Evolutionary conservation across 2,113 vertebrate genomes (phyloP), one percentile per base, ranked within the genome.

Genomic region (Furnarius figulus): DNA sequence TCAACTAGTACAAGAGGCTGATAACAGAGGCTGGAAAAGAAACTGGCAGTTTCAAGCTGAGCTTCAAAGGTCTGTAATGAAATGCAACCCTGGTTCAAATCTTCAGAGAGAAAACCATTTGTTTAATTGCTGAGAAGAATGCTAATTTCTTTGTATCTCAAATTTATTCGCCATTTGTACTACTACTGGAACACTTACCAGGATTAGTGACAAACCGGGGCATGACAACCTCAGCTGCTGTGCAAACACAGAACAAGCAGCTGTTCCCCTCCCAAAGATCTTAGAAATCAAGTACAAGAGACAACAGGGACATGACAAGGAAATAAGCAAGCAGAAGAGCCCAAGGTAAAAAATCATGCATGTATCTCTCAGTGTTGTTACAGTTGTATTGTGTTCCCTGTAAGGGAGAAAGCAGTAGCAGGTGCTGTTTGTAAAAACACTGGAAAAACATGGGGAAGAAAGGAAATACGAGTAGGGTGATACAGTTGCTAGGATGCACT

Each of bases 261-360:
- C 84, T 77, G 39, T 33, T 84, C 11, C 42, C 67, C 79, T 92
- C 76, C 55, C 75, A 84, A 47, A 42, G 21, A 84, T 52, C 47
- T 93, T 56, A 55, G 14, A 87, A 89, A 89, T 52, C 61, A 82
- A 93, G 59, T 61, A 44, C 47, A 71, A 89, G 89, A 86, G 56
- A 95, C 89, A 92, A 95, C 39, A 91, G 81, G 12, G 56, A 56
- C 65, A 35, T 65, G 96, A 94, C 84, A 92, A 94, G 87, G 37
- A 96, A 96, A 96, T 94, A 94, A 95, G 91, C 52, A 91, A 49
- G 79, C 46, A 90, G 72, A 67, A 83, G 20, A 70, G 10, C 63
- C 39, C 46, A 62, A 1, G 5, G 14, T 74, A 85, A 70, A 70
- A 96, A 93, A 56, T 66, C 27, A 76, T 12, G 30, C 66, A 31